Evolutionary conservation across 1,140 invertebrate species (phyloP).

Genomic region (Streblospio benedicti): DNA sequence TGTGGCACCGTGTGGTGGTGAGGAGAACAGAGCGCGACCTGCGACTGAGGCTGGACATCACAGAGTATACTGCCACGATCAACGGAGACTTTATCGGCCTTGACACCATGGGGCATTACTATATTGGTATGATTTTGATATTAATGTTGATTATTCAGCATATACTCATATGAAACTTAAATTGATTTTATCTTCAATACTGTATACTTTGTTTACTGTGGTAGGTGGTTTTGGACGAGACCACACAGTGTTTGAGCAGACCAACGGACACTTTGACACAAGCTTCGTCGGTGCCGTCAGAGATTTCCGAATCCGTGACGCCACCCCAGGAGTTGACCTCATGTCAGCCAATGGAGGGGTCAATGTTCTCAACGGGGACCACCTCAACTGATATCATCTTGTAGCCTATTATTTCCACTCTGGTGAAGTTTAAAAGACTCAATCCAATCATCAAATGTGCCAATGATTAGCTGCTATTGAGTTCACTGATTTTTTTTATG

Average conservation of each 20-base stretch:
- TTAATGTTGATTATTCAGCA: too few species aligned
- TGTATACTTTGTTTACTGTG: neutral
- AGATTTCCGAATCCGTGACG: neutral
- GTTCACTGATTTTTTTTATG: too few species aligned
- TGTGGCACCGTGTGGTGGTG: too few species aligned
- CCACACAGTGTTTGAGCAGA: neutral
- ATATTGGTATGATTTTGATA: too few species aligned
- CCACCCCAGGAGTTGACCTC: neutral
- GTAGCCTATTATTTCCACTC: too few species aligned
- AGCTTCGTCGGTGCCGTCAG: neutral
- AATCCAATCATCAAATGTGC: too few species aligned
- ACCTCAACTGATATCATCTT: neutral
- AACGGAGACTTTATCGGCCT: too few species aligned
- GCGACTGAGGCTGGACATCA: neutral
- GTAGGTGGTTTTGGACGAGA: neutral
- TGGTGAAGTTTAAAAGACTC: too few species aligned
- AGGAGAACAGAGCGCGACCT: too few species aligned
- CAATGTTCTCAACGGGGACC: neutral
- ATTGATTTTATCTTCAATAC: too few species aligned
- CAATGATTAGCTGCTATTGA: too few species aligned
- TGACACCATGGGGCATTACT: too few species aligned
- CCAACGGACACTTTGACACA: neutral
- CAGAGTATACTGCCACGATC: neutral
- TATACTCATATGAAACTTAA: neutral
- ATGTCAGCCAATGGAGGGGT: neutral